Conservation (phyloP, 2,113 vertebrate species). For the Toxotes chatareus region DNA sequence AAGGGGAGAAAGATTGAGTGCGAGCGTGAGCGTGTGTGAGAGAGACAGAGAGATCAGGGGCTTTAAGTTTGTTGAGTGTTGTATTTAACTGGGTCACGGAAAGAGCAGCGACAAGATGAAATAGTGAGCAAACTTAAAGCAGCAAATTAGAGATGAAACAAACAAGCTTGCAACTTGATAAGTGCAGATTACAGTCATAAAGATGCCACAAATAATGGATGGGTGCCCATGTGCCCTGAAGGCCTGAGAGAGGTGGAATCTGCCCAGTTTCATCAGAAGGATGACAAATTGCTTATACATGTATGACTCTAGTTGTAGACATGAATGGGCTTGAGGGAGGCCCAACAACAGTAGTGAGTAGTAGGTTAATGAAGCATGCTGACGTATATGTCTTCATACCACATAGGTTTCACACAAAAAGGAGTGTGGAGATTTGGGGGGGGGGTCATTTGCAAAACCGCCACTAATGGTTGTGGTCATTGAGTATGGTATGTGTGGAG, state of each 20-base stretch:
- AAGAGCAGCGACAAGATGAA: constrained; percentile 20
- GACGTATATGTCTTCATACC: constrained; percentile 18
- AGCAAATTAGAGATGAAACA: constrained; percentile 49
- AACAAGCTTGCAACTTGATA: constrained; percentile 43
- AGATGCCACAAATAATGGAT: constrained; percentile 54
- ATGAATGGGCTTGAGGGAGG: constrained; percentile 54
- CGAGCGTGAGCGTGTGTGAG: constrained; percentile 4
- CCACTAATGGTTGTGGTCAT: constrained; percentile 55
- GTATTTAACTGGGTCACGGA: constrained; percentile 26
- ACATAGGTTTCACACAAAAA: constrained; percentile 1
- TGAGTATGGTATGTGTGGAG: constrained; percentile 57
- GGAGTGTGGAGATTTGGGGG: neutral
- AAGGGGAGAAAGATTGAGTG: constrained; percentile 35
- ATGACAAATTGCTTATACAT: constrained; percentile 60
- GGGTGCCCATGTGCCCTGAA: constrained; percentile 18
- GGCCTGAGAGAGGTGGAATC: constrained; percentile 43
- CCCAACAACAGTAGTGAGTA: constrained; percentile 5
- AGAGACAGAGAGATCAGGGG: constrained; percentile 21
- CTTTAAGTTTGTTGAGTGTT: neutral
- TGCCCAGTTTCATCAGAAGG: constrained; percentile 19
- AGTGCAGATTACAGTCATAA: constrained; percentile 47
- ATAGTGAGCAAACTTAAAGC: constrained; percentile 17
- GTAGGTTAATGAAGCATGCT: constrained; percentile 21
- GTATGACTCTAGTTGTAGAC: constrained; percentile 47
- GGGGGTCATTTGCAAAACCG: constrained; percentile 34